Evolutionary conservation across 1,140 invertebrate species (phyloP), one percentile per base, ranked within the genome.

Genomic region (Pogonomyrmex californicus): DNA sequence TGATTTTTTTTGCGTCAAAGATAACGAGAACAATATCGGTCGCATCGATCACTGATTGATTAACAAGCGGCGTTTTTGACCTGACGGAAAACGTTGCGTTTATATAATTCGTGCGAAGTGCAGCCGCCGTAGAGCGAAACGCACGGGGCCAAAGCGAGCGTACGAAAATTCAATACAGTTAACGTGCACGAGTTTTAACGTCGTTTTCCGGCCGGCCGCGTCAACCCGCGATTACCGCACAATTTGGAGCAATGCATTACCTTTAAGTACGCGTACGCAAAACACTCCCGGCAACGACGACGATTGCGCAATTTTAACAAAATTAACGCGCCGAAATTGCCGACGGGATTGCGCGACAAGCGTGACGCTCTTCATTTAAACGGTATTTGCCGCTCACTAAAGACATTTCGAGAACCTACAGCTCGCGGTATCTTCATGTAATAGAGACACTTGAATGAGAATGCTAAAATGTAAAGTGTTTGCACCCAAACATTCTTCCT

Each of bases 111-210:
- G 85, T 76, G 73, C 38, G 1, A 81, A 70, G 78, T 56, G 47
- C 63, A 14, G 12, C 33, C 71, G 83, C 41, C 85, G 87, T 90
- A 89, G 88, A 91, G 90, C 90, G 90, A 88, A 66, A 88, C 88
- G 89, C 51, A 30, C n/a, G 4, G 23, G 3, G 4, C 90, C 89
- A 83, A 86, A 88, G 83, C 88, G 88, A 63, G 63, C 44, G 58
- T 23, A 62, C 68, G 76, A 87, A 79, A 88, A 87, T 87, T 77
- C 63, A 56, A 88, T 77, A 76, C 77, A 77, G 87, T 88, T 88
- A 88, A 79, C 73, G 73, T 70, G 49, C 76, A n/a, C 65, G 51
- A 82, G 77, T 88, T 88, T 89, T 87, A 88, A 89, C 58, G 44
- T 86, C 54, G 76, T 88, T 89, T 88, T 88, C 68, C 79, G 49